Evolutionary conservation across 2,888 invertebrate species (phyloP).

Genomic region (Helleia helle): DNA sequence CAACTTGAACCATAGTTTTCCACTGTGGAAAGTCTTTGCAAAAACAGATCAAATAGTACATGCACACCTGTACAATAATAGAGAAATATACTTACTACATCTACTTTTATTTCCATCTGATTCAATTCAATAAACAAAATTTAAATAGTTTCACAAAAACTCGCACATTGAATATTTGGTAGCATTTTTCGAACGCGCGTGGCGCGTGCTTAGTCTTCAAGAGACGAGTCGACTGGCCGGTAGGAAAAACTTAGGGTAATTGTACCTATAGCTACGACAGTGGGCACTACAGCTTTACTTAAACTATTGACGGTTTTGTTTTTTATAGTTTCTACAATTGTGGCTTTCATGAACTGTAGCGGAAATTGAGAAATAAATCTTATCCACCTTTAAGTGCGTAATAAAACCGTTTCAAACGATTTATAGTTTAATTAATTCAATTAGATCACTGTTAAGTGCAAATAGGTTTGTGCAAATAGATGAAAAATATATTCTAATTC

Average conservation of each 20-base stretch:
- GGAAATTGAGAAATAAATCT: slow-evolving; percentile 19
- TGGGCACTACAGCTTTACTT: background rate
- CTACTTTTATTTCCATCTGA: slow-evolving; percentile 56
- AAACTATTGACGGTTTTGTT: background rate
- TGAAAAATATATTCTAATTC: no score
- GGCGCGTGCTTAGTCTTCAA: slow-evolving; percentile 13
- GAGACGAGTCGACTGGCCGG: slow-evolving; percentile 14
- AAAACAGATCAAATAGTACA: no score
- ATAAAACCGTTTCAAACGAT: slow-evolving; percentile 4
- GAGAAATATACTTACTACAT: slow-evolving; percentile 47
- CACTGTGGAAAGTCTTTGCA: no score
- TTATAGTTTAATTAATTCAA: background rate
- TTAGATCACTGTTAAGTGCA: background rate
- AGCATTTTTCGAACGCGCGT: slow-evolving; percentile 14
- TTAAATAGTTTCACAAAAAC: slow-evolving; percentile 5
- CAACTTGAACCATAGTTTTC: no score
- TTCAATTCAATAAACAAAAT: slow-evolving; percentile 16
- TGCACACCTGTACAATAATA: no score
- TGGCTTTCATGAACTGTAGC: background rate
- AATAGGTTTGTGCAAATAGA: background rate
- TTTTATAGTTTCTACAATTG: slow-evolving; percentile 1
- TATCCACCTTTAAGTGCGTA: slow-evolving; percentile 3
- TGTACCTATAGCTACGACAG: slow-evolving; percentile 2
- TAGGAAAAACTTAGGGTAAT: slow-evolving; percentile 18
- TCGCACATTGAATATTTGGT: background rate